Percentiles rank a stretch among this genome's conserved stretches.
Evolutionary conservation across 2,888 invertebrate species (phyloP).

Genomic region (Zaprionus bogoriensis): DNA sequence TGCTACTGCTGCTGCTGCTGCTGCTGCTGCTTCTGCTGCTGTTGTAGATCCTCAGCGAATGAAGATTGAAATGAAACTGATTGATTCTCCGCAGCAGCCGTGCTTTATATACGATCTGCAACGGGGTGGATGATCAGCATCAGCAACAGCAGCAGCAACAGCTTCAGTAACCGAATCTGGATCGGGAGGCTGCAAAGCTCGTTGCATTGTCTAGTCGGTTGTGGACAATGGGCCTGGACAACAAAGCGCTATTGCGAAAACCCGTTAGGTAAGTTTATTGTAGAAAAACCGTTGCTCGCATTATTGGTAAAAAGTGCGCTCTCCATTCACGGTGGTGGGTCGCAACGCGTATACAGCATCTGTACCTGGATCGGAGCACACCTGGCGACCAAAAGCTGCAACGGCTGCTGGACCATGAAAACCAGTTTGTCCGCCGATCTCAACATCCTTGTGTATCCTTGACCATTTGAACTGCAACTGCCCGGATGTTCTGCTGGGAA

Average conservation of each 20-base stretch:
- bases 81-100: conserved; percentile 77
- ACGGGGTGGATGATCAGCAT: conserved; percentile 29
- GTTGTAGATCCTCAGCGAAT: conserved; percentile 73
- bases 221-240: conserved; percentile 56
- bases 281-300: conserved; percentile 68
- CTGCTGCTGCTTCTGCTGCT: conserved; percentile 55
- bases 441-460: conserved; percentile 68
- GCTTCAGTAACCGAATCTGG: conserved; percentile 21
- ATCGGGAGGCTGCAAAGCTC: conserved; percentile 52
- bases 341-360: conserved; percentile 60
- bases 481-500: conserved; percentile 59
- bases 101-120: conserved; percentile 67
- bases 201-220: conserved; percentile 65
- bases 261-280: conserved; percentile 76
- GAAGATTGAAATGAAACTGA: conserved; percentile 82
- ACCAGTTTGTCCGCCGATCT: conserved; percentile 35
- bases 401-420: conserved; percentile 62
- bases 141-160: background rate
- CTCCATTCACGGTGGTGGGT: conserved; percentile 69
- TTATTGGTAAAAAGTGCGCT: conserved; percentile 62
- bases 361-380: conserved; percentile 55
- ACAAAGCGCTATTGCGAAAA: conserved; percentile 51
- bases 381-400: conserved; percentile 69
- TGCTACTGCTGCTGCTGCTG: conserved; percentile 32
- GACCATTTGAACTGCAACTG: conserved; percentile 80